phyloP scores from a whole-genome alignment of 2,797 vertebrate genomes.

The Chelon labrosus region DNA sequence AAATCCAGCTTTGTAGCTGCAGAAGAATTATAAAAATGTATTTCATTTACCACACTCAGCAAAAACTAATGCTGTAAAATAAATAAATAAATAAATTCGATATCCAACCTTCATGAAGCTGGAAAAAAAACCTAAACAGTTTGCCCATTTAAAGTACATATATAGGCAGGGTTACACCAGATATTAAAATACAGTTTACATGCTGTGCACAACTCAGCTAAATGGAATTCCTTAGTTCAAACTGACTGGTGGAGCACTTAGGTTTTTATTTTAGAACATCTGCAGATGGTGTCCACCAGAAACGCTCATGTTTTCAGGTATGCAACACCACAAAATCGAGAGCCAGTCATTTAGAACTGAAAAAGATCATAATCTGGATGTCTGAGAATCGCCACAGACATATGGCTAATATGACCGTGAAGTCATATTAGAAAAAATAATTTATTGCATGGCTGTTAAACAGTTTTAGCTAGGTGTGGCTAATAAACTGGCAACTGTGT shows the following conservation, averaged over 20 bases:
- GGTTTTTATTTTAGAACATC: no score
- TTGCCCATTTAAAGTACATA: neutral
- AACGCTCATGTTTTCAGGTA: no score
- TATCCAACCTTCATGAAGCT: neutral
- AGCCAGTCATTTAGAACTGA: no score
- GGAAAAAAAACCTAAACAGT: neutral
- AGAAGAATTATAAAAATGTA: neutral
- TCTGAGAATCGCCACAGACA: no score
- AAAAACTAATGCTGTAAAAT: constrained; percentile 7
- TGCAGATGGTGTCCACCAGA: no score
- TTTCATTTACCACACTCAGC: neutral
- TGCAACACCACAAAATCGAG: no score
- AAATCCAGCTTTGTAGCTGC: neutral
- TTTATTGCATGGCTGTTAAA: neutral
- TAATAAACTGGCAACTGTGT: neutral
- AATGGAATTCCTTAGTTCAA: no score
- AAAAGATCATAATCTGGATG: no score
- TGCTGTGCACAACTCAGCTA: no score
- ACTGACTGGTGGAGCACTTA: no score
- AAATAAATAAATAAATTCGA: neutral
- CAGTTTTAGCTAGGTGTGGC: neutral
- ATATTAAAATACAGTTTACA: no score
- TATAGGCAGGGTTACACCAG: no score
- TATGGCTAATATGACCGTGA: neutral
- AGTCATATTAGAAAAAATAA: neutral